These are phyloP conservation scores for Silurus glanis DNA, from an alignment of 2,113 vertebrate genomes.

Conservation along the genomic window DNA sequence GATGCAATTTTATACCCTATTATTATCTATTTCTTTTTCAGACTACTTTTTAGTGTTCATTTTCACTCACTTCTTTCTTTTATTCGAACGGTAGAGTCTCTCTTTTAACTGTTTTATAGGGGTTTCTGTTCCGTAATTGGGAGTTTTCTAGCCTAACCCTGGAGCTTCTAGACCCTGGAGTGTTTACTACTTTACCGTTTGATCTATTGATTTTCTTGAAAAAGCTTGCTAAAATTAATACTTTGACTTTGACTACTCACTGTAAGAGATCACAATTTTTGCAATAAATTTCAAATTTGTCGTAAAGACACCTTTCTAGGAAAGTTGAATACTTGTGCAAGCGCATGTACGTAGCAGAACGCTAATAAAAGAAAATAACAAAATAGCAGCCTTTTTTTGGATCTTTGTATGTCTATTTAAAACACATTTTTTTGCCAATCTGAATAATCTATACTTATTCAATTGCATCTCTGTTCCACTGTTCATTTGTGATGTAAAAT, in stretches of 20 bases:
- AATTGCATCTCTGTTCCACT: background rate
- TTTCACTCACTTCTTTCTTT: background rate
- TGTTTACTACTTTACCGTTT: background rate
- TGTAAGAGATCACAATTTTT: background rate
- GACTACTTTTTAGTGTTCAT: background rate
- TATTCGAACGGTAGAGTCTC: background rate
- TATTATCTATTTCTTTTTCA: background rate
- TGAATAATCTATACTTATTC: background rate
- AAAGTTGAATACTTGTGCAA: background rate
- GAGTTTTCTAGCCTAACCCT: background rate
- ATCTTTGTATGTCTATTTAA: background rate
- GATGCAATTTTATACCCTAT: background rate
- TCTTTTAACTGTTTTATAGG: background rate
- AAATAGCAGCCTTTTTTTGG: background rate
- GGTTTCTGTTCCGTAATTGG: background rate
- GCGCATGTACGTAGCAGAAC: background rate
- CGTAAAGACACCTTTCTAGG: background rate
- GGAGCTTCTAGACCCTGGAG: background rate
- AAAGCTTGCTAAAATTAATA: background rate
- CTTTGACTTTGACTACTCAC: background rate
- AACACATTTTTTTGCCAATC: background rate
- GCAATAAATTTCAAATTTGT: background rate
- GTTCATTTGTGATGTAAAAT: background rate
- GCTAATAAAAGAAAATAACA: background rate
- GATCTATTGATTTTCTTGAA: background rate